Base-by-base conservation (phyloP, 2,113 vertebrate genomes). In the Siphamia tubifer region DNA sequence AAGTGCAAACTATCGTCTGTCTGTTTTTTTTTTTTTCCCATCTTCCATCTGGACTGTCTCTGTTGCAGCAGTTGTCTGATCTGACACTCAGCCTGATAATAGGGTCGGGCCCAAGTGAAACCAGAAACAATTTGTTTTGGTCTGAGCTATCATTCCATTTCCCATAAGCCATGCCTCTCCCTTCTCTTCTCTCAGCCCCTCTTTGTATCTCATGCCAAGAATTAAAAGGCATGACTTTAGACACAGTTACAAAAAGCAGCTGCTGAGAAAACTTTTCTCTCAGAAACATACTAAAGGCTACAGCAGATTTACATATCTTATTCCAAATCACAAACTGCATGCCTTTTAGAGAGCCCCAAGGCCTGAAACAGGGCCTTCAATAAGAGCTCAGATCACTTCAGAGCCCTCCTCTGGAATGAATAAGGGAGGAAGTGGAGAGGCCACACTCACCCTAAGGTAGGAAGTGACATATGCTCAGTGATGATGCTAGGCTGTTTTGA, bases 401-500 rank as follows among this genome's bases (percentile, higher is more conserved):
- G 76, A 77, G 60, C 55, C 53, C 51, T 82, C 72, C 79, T 87
- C 85, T 88, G 85, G 89, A 91, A 89, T 81, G 79, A 90, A 90
- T 91, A 86, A 90, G 39, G 64, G 77, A 91, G 89, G 91, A 92
- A 91, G 89, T 87, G 69, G 77, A 68, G 82, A 84, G 86, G 87
- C 87, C 84, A 45, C 71, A 71, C 79, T 86, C 67, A 86, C 82
- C 89, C 90, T 66, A 56, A 69, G 88, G 90, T 90, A 90, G 90
- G 90, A 92, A 88, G 90, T 92, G 90, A 92, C 91, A 91, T 89
- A 83, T 76, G 27, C 79, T 71, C 68, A 61, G 49, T 78, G 84
- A 90, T 71, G 80, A 90, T 71, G 80, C 83, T 80, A n/a, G 56
- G 62, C 85, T 92, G 91, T 93, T 92, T 92, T 87, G 87, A 92